Percentiles rank a stretch among this genome's conserved stretches.
Evolutionary conservation across 2,113 vertebrate species (phyloP).

Genomic region (Gallinago jamesoni): DNA sequence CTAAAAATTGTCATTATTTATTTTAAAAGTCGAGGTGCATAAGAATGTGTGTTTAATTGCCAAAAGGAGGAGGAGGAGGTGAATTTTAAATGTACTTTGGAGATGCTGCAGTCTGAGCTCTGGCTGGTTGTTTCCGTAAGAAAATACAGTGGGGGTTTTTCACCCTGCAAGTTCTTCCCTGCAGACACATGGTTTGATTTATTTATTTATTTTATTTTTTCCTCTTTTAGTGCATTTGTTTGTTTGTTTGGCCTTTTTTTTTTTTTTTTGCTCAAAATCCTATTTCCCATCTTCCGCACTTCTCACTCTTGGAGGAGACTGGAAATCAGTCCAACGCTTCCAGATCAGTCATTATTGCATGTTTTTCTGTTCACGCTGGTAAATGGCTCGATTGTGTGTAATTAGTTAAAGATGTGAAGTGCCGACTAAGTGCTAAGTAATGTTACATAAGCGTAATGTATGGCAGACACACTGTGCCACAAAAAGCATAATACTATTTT

Average conservation of each 20-base stretch:
- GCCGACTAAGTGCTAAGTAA: conserved; percentile 17
- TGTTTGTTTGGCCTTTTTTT: background rate
- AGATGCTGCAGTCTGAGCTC: conserved; percentile 3
- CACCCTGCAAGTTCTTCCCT: background rate
- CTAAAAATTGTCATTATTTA: conserved; percentile 65
- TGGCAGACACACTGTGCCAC: background rate
- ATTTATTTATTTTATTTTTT: too few species aligned
- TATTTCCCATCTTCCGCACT: background rate
- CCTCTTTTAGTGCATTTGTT: background rate
- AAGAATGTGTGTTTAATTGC: conserved; percentile 55
- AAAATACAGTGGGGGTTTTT: background rate
- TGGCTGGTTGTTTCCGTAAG: background rate
- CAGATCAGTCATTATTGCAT: conserved; percentile 12
- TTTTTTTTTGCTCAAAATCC: background rate
- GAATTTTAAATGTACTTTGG: conserved; percentile 23
- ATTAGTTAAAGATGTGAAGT: conserved; percentile 54
- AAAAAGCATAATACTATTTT: background rate
- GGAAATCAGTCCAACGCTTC: background rate
- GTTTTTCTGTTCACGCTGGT: conserved; percentile 14
- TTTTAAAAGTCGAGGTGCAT: conserved; percentile 51
- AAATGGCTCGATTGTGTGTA: background rate
- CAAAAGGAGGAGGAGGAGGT: conserved; percentile 42
- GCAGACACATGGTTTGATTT: background rate
- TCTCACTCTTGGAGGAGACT: background rate
- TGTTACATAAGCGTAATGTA: conserved; percentile 1